Evolutionary conservation across 2,888 invertebrate species (phyloP).

Genomic region (Erebia epiphron): DNA sequence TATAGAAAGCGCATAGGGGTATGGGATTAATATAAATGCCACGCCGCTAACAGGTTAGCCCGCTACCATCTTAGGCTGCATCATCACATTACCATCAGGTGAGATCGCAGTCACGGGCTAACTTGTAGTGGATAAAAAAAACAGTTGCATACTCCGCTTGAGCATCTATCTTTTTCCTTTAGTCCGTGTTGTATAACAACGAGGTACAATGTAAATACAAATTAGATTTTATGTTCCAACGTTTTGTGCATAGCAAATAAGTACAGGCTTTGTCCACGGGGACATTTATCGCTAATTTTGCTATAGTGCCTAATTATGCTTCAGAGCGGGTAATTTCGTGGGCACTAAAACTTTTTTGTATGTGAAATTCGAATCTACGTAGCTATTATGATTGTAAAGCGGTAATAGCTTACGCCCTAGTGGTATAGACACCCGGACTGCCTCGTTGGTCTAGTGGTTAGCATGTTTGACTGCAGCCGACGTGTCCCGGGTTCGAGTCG

Average conservation of each 20-base stretch:
- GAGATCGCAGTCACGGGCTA: too few relatives aligned
- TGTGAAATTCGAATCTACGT: neutral
- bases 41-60: too few relatives aligned
- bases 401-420: too few relatives aligned
- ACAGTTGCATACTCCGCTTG: neutral
- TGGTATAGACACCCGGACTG: too few relatives aligned
- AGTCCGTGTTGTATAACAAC: neutral
- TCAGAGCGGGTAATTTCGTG: neutral
- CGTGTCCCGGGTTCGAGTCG: too few relatives aligned
- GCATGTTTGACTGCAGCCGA: too few relatives aligned
- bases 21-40: too few relatives aligned
- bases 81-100: too few relatives aligned
- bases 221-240: conserved; percentile 12
- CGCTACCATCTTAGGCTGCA: too few relatives aligned
- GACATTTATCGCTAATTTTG: neutral
- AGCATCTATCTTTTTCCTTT: neutral
- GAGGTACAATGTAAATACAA: conserved; percentile 17
- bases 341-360: conserved; percentile 1
- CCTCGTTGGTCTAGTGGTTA: too few relatives aligned
- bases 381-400: neutral
- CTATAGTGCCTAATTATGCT: neutral
- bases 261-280: neutral
- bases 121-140: too few relatives aligned
- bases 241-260: conserved; percentile 3
- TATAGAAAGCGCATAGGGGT: too few relatives aligned